Conservation (phyloP, 2,888 invertebrate species). For the Penaeus monodon region DNA sequence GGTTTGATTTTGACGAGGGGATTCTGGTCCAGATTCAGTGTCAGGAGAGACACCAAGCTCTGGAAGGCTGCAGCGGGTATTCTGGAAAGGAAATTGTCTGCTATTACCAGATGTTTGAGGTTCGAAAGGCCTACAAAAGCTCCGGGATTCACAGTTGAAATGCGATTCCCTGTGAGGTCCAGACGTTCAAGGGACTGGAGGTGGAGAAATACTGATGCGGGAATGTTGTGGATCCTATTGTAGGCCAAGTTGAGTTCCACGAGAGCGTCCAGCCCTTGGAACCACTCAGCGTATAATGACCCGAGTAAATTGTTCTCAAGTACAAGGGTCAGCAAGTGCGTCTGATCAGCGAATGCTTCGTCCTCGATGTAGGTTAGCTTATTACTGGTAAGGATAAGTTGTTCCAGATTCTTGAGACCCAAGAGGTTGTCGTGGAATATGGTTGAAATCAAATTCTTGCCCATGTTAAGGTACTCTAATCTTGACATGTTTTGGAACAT, state of each 20-base stretch:
- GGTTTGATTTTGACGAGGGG: slow-evolving; percentile 63
- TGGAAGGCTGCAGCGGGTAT: slow-evolving; percentile 61
- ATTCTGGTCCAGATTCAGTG: slow-evolving; percentile 57
- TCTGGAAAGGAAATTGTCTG: slow-evolving; percentile 65
- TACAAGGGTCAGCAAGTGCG: slow-evolving; percentile 68
- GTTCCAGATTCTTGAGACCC: slow-evolving; percentile 68
- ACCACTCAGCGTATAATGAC: slow-evolving; percentile 69
- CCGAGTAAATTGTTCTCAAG: slow-evolving; percentile 69
- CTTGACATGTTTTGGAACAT: slow-evolving; percentile 69
- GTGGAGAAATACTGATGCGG: slow-evolving; percentile 67
- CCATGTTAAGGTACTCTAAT: slow-evolving; percentile 69
- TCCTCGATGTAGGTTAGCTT: slow-evolving; percentile 69
- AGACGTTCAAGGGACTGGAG: slow-evolving; percentile 67
- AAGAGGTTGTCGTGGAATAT: slow-evolving; percentile 69
- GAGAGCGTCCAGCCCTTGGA: slow-evolving; percentile 69
- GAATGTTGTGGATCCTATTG: slow-evolving; percentile 68
- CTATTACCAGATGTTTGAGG: slow-evolving; percentile 67
- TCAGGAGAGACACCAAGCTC: slow-evolving; percentile 45
- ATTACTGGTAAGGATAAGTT: slow-evolving; percentile 69
- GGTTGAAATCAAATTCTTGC: slow-evolving; percentile 69
- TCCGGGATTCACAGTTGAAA: slow-evolving; percentile 67
- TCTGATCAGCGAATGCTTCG: slow-evolving; percentile 69
- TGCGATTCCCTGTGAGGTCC: slow-evolving; percentile 67
- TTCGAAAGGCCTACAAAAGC: slow-evolving; percentile 68
- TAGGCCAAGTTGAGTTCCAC: slow-evolving; percentile 68